Evolutionary conservation across 92 coral and sea anemone species (phyloP), one percentile per base, ranked within the genome.

Genomic region (Epizoanthus scotinus): DNA sequence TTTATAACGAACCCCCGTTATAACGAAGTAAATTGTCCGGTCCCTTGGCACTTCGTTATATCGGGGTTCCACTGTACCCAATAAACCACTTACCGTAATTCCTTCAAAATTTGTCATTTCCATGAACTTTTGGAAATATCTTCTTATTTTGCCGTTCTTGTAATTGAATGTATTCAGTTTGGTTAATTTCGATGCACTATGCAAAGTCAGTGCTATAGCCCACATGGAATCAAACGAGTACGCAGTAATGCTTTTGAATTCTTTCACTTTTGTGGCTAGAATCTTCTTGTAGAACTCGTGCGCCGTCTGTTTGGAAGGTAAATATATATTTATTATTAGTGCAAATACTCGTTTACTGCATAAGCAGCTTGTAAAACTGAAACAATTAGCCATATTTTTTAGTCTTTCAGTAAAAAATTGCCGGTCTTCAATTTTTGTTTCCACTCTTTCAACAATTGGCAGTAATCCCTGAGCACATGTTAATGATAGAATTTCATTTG

Each of bases 181-280:
- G 24, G 19, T 13, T 5, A 29, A 63, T 25, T 78, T 75, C 5
- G 84, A 63, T 2, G 92, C 70, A 59, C 67, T 77, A 70, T 87
- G 75, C 40, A 93, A 88, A 7, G 90, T 79, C 29, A 91, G 53
- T 5, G 98, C 99, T 0, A 89, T 87, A 12, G 89, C 86, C 94
- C 98, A 95, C 66, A 94, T 91, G 5, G 91, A 70, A 74, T 95
- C 99, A 57, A 95, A 95, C 20, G 92, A 93, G 78, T 86, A 95
- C 5, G 98, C 86, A 17, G 92, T 58, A 10, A 44, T 67, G 12
- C 82, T 80, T 67, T 85, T 70, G 21, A 71, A 67, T 26, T 70
- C 68, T n/a, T 25, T 13, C 20, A 18, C n/a, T 28, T 85, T 90
- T 28, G 83, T 60, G 40, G 57, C 64, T 49, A 66, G 71, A 83